phyloP scores from a whole-genome alignment of 2,797 vertebrate genomes.

The Echiichthys vipera region DNA sequence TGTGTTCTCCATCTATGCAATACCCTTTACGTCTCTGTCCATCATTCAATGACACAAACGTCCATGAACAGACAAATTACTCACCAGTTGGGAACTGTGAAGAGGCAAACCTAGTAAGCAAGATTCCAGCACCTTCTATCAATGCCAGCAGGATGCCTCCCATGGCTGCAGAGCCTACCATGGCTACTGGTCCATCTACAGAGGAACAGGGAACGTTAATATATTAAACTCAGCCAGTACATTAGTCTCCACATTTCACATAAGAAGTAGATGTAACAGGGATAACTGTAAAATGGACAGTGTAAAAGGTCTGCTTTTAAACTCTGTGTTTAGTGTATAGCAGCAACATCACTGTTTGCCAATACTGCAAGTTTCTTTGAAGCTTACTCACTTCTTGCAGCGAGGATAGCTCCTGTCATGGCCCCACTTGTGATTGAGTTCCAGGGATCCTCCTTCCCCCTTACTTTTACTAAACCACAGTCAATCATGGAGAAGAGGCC shows the following conservation, averaged over 20 bases:
- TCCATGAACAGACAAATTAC: conserved; percentile 46
- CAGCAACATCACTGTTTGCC: neutral
- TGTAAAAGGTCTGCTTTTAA: neutral
- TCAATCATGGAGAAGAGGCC: conserved; percentile 98
- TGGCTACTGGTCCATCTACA: conserved; percentile 94
- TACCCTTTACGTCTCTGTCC: neutral
- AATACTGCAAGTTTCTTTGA: neutral
- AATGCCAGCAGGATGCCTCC: conserved; percentile 95
- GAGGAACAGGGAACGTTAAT: conserved; percentile 5
- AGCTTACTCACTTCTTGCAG: conserved; percentile 93
- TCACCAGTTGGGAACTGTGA: conserved; percentile 94
- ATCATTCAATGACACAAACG: conserved; percentile 1
- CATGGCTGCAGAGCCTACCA: conserved; percentile 97
- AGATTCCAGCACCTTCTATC: conserved; percentile 96
- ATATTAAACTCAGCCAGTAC: neutral
- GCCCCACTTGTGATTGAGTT: conserved; percentile 98
- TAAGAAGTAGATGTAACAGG: neutral
- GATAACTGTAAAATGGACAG: neutral
- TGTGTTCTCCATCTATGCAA: neutral
- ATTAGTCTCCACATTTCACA: neutral
- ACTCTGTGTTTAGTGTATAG: neutral
- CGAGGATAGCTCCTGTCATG: conserved; percentile 96
- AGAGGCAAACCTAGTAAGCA: conserved; percentile 95
- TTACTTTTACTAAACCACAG: conserved; percentile 94
- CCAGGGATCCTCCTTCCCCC: conserved; percentile 98